Evolutionary conservation across 2,113 vertebrate species (phyloP).

Genomic region (Corvus hawaiiensis): DNA sequence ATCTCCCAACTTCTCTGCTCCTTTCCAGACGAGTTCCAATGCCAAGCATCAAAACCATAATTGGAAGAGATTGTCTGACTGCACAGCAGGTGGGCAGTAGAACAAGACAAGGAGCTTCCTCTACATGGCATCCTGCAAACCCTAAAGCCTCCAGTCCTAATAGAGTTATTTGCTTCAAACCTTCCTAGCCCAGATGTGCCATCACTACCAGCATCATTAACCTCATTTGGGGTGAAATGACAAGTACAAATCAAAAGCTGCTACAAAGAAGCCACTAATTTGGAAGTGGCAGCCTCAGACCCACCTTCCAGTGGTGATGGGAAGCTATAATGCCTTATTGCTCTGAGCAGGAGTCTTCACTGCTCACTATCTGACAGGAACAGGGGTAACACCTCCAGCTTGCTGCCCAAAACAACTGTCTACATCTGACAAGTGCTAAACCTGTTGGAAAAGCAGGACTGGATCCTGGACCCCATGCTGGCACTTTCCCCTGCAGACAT

Average conservation of each 20-base stretch:
- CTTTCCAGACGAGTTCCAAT: background rate
- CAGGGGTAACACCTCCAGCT: background rate
- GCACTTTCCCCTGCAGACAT: background rate
- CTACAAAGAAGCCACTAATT: conserved; percentile 25
- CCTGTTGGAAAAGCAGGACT: background rate
- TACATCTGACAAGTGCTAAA: background rate
- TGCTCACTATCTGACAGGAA: background rate
- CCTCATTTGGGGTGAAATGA: conserved; percentile 13
- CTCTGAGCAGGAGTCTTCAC: background rate
- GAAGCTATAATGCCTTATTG: background rate
- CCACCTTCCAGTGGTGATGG: background rate
- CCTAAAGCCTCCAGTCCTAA: background rate
- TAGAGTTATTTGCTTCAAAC: conserved; percentile 40
- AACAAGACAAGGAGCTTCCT: conserved; percentile 12
- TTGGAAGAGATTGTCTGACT: conserved; percentile 6
- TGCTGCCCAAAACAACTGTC: background rate
- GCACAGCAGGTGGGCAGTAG: background rate
- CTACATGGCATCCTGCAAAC: background rate
- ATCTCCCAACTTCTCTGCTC: background rate
- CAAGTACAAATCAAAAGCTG: conserved; percentile 3
- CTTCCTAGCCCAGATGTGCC: conserved; percentile 22
- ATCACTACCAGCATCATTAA: conserved; percentile 21
- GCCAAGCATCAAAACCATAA: background rate
- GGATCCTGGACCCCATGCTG: background rate
- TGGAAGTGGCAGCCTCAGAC: background rate